Conservation (phyloP, 2,888 invertebrate genomes). For the Acleris emargana region DNA sequence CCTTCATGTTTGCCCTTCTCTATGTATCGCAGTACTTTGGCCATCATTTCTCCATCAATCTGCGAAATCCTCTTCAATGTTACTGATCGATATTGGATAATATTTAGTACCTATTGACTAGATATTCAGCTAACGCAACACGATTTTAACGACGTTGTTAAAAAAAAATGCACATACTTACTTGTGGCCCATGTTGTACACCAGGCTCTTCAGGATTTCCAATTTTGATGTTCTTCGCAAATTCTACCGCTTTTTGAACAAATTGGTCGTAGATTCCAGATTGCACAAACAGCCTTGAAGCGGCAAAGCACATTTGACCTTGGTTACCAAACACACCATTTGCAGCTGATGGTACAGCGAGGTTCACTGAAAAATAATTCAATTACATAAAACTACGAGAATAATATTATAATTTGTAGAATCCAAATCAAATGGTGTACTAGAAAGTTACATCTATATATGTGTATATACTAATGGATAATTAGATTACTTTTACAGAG, state of each 20-base stretch:
- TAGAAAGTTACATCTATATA: no score
- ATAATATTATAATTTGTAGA: no score
- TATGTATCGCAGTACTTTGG: slow-evolving; percentile 90
- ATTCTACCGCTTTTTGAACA: slow-evolving; percentile 87
- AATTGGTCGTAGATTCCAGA: slow-evolving; percentile 93
- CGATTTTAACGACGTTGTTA: neutral
- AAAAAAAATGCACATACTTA: slow-evolving; percentile 70
- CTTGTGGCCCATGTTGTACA: slow-evolving; percentile 93
- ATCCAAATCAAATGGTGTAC: no score
- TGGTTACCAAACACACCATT: slow-evolving; percentile 48
- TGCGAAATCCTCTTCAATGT: slow-evolving; percentile 46
- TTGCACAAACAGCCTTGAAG: slow-evolving; percentile 26
- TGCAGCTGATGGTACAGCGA: slow-evolving; percentile 72
- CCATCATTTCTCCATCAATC: slow-evolving; percentile 88
- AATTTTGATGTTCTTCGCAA: slow-evolving; percentile 88
- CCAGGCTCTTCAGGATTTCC: slow-evolving; percentile 91
- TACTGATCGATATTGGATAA: neutral
- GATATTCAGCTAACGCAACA: neutral
- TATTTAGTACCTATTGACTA: no score
- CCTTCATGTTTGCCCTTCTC: slow-evolving; percentile 91
- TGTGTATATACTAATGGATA: no score
- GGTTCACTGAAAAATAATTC: slow-evolving; percentile 59
- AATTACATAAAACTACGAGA: no score
- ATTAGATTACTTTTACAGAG: no score
- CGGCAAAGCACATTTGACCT: slow-evolving; percentile 30